phyloP scores from a whole-genome alignment of 2,888 invertebrate species.

The Homarus gammarus region DNA sequence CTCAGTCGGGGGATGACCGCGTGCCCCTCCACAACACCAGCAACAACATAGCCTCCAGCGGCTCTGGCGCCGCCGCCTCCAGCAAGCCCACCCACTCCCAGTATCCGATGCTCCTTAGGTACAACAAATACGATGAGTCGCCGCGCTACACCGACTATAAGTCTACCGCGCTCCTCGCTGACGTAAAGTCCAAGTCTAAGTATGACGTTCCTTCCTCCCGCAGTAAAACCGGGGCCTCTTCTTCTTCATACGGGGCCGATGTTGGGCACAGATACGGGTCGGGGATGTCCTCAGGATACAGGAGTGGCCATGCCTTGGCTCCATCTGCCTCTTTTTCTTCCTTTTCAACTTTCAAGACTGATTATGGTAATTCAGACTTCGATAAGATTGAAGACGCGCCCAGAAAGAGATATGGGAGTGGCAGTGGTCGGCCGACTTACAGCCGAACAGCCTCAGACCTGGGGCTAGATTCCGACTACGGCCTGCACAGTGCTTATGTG shows the following conservation, averaged over 20 bases:
- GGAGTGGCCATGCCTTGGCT: constrained; percentile 52
- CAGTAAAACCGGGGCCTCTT: constrained; percentile 17
- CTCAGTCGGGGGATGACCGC: constrained; percentile 72
- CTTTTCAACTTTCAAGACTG: constrained; percentile 69
- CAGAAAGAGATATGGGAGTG: constrained; percentile 37
- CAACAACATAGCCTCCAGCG: constrained; percentile 38
- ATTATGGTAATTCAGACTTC: constrained; percentile 58
- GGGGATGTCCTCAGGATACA: background rate
- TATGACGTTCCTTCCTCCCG: constrained; percentile 38
- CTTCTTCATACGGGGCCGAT: constrained; percentile 1
- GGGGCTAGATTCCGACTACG: constrained; percentile 54
- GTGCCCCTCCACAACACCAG: constrained; percentile 57
- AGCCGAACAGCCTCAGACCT: constrained; percentile 56
- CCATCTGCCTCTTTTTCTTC: constrained; percentile 75
- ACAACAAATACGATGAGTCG: constrained; percentile 71
- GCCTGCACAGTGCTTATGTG: constrained; percentile 64
- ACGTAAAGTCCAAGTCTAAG: constrained; percentile 41
- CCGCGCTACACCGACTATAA: constrained; percentile 61
- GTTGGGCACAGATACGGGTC: constrained; percentile 7
- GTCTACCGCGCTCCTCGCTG: background rate
- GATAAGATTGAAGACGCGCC: constrained; percentile 37
- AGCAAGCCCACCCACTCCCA: constrained; percentile 26
- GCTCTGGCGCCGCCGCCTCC: constrained; percentile 13
- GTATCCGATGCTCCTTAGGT: constrained; percentile 74
- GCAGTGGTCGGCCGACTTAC: constrained; percentile 33